Evolutionary conservation across 2,888 invertebrate genomes (phyloP).

Genomic region (Heliconius cydno): DNA sequence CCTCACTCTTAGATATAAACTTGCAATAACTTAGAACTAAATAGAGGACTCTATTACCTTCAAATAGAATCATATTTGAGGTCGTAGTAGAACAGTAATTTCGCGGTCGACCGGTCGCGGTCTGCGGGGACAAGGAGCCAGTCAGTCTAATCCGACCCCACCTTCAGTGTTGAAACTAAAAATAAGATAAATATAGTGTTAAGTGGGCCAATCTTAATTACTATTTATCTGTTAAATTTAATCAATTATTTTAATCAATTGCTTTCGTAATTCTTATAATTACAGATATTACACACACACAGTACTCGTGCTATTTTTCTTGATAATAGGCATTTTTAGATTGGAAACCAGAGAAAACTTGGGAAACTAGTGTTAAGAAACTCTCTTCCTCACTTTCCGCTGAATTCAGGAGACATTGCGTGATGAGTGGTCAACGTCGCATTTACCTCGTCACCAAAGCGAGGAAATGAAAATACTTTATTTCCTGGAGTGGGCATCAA

Average conservation of each 20-base stretch:
- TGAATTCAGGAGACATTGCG: no score
- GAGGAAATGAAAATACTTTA: no score
- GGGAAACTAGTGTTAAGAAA: no score
- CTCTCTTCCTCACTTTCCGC: no score
- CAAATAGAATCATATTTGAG: constrained; percentile 21
- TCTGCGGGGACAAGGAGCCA: background rate
- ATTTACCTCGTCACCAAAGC: no score
- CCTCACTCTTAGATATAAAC: background rate
- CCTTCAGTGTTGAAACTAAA: background rate
- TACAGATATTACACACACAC: no score
- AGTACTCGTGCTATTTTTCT: background rate
- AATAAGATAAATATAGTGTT: background rate
- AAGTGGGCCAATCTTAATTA: constrained; percentile 8
- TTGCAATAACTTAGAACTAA: background rate
- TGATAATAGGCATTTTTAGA: no score
- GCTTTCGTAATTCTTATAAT: constrained; percentile 2
- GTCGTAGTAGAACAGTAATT: constrained; percentile 23
- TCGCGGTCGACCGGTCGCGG: constrained; percentile 10
- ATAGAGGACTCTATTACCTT: background rate
- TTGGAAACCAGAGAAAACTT: no score
- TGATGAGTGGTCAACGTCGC: no score
- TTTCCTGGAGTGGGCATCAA: no score
- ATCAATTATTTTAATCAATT: background rate
- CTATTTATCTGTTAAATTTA: background rate
- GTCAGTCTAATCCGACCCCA: background rate